Conservation (phyloP, 2,888 invertebrate genomes). For the Carabus problematicus region DNA sequence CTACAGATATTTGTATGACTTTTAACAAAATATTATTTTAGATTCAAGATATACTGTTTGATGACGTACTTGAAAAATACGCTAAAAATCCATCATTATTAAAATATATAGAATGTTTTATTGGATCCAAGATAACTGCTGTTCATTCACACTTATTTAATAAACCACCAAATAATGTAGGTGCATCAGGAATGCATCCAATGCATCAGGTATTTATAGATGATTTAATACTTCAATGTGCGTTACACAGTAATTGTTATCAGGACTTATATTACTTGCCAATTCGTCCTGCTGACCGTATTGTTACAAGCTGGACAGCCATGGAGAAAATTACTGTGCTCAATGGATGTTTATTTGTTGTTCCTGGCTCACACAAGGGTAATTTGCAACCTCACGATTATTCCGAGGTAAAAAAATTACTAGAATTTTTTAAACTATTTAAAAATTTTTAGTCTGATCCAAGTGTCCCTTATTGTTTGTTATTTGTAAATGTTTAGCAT, state of each 20-base stretch:
- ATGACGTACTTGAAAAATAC: conserved; percentile 76
- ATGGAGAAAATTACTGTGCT: conserved; percentile 74
- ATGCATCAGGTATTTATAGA: conserved; percentile 67
- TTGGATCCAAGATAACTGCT: conserved; percentile 76
- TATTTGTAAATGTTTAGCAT: no score
- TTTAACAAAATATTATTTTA: conserved; percentile 48
- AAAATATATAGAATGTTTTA: conserved; percentile 74
- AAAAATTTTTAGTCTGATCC: conserved; percentile 59
- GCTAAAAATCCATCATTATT: conserved; percentile 68
- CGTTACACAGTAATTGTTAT: conserved; percentile 41
- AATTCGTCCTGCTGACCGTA: conserved; percentile 79
- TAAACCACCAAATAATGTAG: conserved; percentile 81
- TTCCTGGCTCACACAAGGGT: conserved; percentile 79
- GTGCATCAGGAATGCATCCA: conserved; percentile 68
- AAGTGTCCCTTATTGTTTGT: no score
- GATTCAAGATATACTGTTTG: conserved; percentile 78
- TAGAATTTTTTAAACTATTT: no score
- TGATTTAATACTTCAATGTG: neutral
- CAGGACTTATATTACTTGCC: conserved; percentile 90
- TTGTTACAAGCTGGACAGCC: conserved; percentile 88
- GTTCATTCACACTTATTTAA: conserved; percentile 90
- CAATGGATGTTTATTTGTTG: conserved; percentile 84
- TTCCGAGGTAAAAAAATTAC: neutral
- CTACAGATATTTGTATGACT: no score
- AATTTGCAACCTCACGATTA: conserved; percentile 16